phyloP scores from a whole-genome alignment of 2,888 invertebrate species.

The Laothoe populi region DNA sequence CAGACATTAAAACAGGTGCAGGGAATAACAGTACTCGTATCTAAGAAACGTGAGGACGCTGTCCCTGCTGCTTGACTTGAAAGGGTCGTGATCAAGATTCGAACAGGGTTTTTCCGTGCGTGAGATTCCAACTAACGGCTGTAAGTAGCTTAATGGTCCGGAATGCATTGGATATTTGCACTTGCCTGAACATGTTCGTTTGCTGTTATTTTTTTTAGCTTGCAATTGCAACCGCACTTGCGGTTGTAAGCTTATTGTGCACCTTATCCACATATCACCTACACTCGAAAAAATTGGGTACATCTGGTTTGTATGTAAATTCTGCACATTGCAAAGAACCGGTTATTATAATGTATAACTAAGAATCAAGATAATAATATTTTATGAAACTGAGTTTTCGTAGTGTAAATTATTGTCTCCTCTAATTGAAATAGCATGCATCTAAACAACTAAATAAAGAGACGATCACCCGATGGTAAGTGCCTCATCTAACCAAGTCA shows the following conservation, averaged over 20 bases:
- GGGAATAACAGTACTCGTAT: conserved; percentile 25
- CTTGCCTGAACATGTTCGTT: conserved; percentile 47
- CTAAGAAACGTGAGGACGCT: conserved; percentile 27
- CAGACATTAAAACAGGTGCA: conserved; percentile 30
- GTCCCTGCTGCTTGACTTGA: conserved; percentile 26
- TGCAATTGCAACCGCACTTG: conserved; percentile 30
- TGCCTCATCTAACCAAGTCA: too few species aligned
- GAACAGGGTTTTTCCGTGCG: conserved; percentile 50
- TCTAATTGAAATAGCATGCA: too few species aligned
- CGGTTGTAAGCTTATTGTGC: conserved; percentile 18
- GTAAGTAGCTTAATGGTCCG: conserved; percentile 66
- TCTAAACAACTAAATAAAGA: too few species aligned
- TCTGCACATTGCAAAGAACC: not conserved
- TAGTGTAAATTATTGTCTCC: too few species aligned
- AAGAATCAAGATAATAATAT: too few species aligned
- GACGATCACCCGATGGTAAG: too few species aligned
- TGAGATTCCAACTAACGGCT: conserved; percentile 53
- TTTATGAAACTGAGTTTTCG: too few species aligned
- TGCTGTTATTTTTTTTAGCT: conserved; percentile 39
- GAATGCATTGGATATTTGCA: conserved; percentile 70
- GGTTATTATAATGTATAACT: too few species aligned
- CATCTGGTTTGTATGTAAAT: conserved; percentile 9
- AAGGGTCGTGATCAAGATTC: conserved; percentile 48
- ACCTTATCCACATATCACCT: not conserved
- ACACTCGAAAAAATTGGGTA: not conserved